These are phyloP conservation scores for Dasypus novemcinctus DNA, from an alignment of 2,113 vertebrate genomes.

Conservation along the genomic window DNA sequence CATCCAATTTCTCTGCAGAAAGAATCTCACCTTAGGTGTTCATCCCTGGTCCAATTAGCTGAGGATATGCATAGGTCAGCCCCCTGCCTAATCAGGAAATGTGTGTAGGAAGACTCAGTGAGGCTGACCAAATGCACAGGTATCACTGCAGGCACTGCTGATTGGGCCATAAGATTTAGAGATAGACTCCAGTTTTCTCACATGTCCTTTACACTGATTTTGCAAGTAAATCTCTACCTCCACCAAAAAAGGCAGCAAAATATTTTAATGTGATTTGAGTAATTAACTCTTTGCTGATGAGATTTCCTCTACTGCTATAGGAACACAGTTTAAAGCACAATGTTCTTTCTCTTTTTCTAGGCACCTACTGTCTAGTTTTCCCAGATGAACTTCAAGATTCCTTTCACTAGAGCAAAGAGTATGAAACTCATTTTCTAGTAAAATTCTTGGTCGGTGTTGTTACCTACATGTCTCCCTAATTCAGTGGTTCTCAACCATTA, in stretches of 20 bases:
- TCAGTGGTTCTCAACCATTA: not conserved
- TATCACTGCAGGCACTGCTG: not conserved
- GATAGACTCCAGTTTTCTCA: not conserved
- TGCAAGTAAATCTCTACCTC: not conserved
- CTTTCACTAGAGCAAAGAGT: not conserved
- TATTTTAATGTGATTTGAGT: not conserved
- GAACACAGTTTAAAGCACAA: not conserved
- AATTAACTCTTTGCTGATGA: not conserved
- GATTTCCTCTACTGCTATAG: not conserved
- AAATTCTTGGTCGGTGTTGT: not conserved
- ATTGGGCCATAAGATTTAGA: not conserved
- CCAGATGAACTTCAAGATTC: not conserved
- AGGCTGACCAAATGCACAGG: not conserved
- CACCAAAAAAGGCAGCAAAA: not conserved
- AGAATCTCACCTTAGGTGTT: not conserved
- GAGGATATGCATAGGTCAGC: not conserved
- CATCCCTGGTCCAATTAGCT: not conserved
- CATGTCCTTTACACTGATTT: not conserved
- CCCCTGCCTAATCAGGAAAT: not conserved
- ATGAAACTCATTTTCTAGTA: not conserved
- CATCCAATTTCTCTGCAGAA: not conserved
- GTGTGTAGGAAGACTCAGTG: not conserved
- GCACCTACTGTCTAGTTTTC: not conserved
- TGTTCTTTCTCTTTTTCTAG: not conserved
- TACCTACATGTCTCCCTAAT: not conserved